These are phyloP conservation scores for Nematopogon swammerdamellus DNA, from an alignment of 2,888 invertebrate genomes.

Conservation along the genomic window DNA sequence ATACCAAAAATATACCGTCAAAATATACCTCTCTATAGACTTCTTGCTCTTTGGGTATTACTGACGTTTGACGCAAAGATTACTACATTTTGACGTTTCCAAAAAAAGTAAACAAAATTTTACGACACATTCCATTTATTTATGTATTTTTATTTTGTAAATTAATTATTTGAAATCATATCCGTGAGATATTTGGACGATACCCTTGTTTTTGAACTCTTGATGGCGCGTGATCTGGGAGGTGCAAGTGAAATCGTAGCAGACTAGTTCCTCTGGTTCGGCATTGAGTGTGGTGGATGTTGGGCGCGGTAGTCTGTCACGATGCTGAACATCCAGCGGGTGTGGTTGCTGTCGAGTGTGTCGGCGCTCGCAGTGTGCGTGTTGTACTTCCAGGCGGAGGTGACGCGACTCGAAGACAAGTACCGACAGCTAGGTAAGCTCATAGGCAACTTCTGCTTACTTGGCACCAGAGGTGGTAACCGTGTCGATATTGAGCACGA, in stretches of 20 bases:
- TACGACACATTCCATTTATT: no score
- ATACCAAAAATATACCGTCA: no score
- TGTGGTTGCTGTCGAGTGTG: conserved; percentile 43
- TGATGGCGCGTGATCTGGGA: neutral
- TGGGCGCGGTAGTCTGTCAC: neutral
- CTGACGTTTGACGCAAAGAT: no score
- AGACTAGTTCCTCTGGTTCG: neutral
- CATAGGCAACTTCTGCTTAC: neutral
- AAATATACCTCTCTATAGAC: no score
- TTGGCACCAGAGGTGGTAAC: no score
- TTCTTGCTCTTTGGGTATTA: no score
- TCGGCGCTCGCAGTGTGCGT: conserved; percentile 42
- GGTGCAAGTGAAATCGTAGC: neutral
- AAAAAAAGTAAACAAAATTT: no score
- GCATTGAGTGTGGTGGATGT: neutral
- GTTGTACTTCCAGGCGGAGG: conserved; percentile 47
- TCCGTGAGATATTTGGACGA: neutral
- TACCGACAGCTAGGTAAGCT: conserved; percentile 37
- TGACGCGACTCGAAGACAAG: conserved; percentile 37
- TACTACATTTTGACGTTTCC: neutral
- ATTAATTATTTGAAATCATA: neutral
- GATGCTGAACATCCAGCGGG: conserved; percentile 46
- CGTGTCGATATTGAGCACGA: no score
- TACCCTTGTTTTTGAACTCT: neutral
- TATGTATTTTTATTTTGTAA: neutral